These are phyloP conservation scores for Choristoneura rosaceana DNA, from an alignment of 2,888 invertebrate genomes.

Conservation along the genomic window DNA sequence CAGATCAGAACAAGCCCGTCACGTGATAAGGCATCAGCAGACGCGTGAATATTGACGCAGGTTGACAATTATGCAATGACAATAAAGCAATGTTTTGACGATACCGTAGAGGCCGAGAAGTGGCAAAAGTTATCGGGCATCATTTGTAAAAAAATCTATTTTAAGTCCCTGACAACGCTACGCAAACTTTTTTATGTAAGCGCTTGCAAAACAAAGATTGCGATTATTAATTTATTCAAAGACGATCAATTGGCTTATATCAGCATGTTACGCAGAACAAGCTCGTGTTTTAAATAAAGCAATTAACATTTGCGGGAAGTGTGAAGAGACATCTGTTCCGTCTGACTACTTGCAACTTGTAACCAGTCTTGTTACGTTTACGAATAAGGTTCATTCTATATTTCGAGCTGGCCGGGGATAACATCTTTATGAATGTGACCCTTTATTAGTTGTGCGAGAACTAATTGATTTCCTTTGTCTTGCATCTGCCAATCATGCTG, in stretches of 20 bases:
- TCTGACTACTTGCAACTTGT: neutral
- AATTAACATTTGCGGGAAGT: too few relatives aligned
- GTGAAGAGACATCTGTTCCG: neutral
- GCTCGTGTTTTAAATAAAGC: too few relatives aligned
- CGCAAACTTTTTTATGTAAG: neutral
- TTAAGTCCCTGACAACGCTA: neutral
- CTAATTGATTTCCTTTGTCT: slow-evolving; percentile 38
- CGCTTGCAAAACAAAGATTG: too few relatives aligned
- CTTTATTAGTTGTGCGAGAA: neutral
- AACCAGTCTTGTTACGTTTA: neutral
- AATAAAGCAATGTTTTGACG: slow-evolving; percentile 25
- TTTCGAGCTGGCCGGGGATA: neutral
- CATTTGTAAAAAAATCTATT: slow-evolving; percentile 17
- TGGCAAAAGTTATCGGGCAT: slow-evolving; percentile 17
- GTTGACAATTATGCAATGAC: slow-evolving; percentile 14
- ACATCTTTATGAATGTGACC: neutral
- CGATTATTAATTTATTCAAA: too few relatives aligned
- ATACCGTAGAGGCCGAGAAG: slow-evolving; percentile 13
- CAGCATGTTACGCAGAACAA: too few relatives aligned
- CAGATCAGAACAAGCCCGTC: neutral
- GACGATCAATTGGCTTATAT: too few relatives aligned
- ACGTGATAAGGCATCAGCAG: slow-evolving; percentile 11
- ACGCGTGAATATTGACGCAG: slow-evolving; percentile 31
- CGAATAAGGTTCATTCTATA: neutral
- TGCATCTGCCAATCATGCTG: slow-evolving; percentile 33